Conservation (phyloP, 2,888 invertebrate species). For the Rotaria magnacalcarata region DNA sequence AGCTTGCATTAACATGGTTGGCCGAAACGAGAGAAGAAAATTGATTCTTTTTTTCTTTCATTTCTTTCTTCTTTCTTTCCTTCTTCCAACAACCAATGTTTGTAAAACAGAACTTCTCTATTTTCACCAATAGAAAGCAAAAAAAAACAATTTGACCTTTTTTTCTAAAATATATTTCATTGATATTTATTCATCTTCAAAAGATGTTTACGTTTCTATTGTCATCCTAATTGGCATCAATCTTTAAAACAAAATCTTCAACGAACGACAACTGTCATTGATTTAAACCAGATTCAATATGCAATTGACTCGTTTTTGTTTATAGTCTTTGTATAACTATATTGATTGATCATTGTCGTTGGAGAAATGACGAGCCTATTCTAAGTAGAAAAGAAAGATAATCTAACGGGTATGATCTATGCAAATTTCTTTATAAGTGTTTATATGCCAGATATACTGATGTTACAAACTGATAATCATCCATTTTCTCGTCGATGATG, state of each 20-base stretch:
- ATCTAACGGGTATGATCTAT: constrained; percentile 25
- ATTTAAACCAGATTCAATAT: constrained; percentile 18
- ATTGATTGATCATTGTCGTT: constrained; percentile 29
- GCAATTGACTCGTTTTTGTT: constrained; percentile 8
- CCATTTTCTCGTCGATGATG: constrained; percentile 3
- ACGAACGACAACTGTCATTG: constrained; percentile 24
- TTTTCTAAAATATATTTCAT: constrained; percentile 11
- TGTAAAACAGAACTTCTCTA: constrained; percentile 29
- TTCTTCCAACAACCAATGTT: constrained; percentile 18
- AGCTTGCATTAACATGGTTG: constrained; percentile 21
- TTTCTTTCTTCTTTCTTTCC: constrained; percentile 1
- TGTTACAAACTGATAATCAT: constrained; percentile 29
- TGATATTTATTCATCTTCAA: constrained; percentile 31
- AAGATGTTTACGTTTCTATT: constrained; percentile 29
- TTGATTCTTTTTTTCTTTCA: constrained; percentile 6
- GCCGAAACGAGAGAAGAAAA: constrained; percentile 26
- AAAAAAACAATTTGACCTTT: constrained; percentile 22
- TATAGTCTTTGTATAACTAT: constrained; percentile 23
- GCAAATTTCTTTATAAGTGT: constrained; percentile 29
- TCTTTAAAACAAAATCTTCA: background rate
- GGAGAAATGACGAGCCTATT: background rate
- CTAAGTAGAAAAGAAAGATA: background rate
- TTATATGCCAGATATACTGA: constrained; percentile 22
- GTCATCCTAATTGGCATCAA: constrained; percentile 31
- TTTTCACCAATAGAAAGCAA: constrained; percentile 27